Percentiles rank a stretch among this genome's conserved stretches.
phyloP scores from a whole-genome alignment of 2,888 invertebrate species.

The Sarcophaga variegata region DNA sequence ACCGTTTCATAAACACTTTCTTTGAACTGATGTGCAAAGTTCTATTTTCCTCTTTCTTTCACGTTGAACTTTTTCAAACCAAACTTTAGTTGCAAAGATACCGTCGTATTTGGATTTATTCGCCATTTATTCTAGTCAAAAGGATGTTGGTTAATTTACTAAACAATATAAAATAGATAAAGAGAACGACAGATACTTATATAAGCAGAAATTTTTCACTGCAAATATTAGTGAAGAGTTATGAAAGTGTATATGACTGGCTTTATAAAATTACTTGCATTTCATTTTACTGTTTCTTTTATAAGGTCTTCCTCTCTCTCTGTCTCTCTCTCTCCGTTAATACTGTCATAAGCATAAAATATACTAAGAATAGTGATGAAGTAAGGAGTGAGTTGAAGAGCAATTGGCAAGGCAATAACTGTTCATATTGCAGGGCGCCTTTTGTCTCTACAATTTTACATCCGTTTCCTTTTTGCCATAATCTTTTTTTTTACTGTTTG shows the following conservation, averaged over 20 bases:
- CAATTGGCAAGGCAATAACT: constrained; percentile 47
- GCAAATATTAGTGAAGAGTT: constrained; percentile 33
- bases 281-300: not conserved
- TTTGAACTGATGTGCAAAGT: no score
- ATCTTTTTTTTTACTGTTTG: constrained; percentile 1
- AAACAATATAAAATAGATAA: not conserved
- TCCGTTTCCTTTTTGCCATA: constrained; percentile 59
- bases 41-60: no score
- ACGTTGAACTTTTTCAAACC: no score
- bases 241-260: constrained; percentile 19
- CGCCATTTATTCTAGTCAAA: constrained; percentile 41
- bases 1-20: no score
- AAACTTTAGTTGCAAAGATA: not conserved
- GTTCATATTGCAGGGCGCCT: constrained; percentile 52
- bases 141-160: constrained; percentile 47
- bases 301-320: not conserved
- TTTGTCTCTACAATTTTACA: constrained; percentile 59
- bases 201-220: constrained; percentile 10
- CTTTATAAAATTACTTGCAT: constrained; percentile 7
- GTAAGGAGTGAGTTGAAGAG: not conserved
- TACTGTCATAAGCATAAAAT: constrained; percentile 60
- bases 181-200: no score
- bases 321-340: constrained; percentile 12
- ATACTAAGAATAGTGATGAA: not conserved
- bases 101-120: constrained; percentile 26